A percentile compares a stretch with the other conserved stretches of the same genome.
Evolutionary conservation across 1,140 invertebrate genomes (phyloP).

Genomic region (Zeugodacus cucurbitae): DNA sequence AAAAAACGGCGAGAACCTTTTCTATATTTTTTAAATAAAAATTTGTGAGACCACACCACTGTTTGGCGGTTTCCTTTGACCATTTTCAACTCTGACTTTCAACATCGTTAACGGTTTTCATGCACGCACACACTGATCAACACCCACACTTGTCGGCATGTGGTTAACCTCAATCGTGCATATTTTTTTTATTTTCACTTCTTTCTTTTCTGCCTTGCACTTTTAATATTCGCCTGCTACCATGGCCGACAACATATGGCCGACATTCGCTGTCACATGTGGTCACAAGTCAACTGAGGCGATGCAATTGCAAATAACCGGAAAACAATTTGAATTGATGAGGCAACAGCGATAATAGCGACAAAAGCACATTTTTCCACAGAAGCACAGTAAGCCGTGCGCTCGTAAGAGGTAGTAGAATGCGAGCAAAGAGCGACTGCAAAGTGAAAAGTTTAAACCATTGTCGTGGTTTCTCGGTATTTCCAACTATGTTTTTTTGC

Average conservation of each 20-base stretch:
- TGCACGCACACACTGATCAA: not conserved
- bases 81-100: not conserved
- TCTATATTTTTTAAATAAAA: too few relatives aligned
- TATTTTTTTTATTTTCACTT: not conserved
- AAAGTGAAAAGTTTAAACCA: not conserved
- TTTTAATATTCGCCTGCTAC: not conserved
- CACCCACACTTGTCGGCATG: not conserved
- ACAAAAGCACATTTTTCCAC: not conserved
- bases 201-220: not conserved
- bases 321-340: constrained; percentile 33
- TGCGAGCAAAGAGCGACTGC: not conserved
- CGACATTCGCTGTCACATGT: not conserved
- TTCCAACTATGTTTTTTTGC: too few relatives aligned
- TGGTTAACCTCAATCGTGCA: not conserved
- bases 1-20: too few relatives aligned
- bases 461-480: not conserved
- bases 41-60: too few relatives aligned
- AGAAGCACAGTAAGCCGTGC: not conserved
- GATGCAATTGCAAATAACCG: not conserved
- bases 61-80: not conserved
- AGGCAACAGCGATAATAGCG: not conserved
- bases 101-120: not conserved
- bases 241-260: too few relatives aligned
- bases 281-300: not conserved
- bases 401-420: not conserved